phyloP scores from a whole-genome alignment of 2,888 invertebrate genomes.

The Caenorhabditis imperialis region DNA sequence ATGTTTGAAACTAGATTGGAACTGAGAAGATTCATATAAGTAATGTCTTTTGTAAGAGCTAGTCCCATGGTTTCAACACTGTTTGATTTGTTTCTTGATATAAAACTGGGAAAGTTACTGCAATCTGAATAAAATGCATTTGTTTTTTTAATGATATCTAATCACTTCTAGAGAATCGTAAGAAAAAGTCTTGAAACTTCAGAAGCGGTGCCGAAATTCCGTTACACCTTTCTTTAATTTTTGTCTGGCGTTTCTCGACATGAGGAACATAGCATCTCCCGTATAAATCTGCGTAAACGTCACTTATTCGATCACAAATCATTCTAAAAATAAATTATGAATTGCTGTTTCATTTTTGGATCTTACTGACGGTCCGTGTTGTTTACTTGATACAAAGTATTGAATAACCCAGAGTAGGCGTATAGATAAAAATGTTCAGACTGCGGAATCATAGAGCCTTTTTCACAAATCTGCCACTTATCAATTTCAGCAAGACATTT shows the following conservation, averaged over 20 bases:
- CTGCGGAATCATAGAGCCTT: conserved; percentile 51
- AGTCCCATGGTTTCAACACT: conserved; percentile 59
- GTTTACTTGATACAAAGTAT: conserved; percentile 67
- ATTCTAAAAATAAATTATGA: conserved; percentile 16
- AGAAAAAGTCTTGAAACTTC: conserved; percentile 71
- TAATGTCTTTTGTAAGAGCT: conserved; percentile 72
- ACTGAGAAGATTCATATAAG: conserved; percentile 73
- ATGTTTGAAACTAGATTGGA: conserved; percentile 65
- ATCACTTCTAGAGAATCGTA: conserved; percentile 69
- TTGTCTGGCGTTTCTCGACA: conserved; percentile 56
- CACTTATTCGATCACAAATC: conserved; percentile 68
- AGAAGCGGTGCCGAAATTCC: conserved; percentile 64
- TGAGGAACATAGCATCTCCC: conserved; percentile 73
- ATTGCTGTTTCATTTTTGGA: neutral
- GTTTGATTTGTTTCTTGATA: conserved; percentile 24
- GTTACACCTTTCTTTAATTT: conserved; percentile 66
- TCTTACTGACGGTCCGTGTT: conserved; percentile 68
- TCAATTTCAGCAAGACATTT: neutral
- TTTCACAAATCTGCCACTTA: conserved; percentile 59
- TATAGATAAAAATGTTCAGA: conserved; percentile 54
- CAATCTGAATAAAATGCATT: conserved; percentile 45
- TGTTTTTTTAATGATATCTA: neutral
- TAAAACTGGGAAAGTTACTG: conserved; percentile 61
- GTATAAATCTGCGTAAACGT: conserved; percentile 70
- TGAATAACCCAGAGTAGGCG: conserved; percentile 60